Evolutionary conservation across 2,113 vertebrate species (phyloP), one percentile per base, ranked within the genome.

Genomic region (Colius striatus): DNA sequence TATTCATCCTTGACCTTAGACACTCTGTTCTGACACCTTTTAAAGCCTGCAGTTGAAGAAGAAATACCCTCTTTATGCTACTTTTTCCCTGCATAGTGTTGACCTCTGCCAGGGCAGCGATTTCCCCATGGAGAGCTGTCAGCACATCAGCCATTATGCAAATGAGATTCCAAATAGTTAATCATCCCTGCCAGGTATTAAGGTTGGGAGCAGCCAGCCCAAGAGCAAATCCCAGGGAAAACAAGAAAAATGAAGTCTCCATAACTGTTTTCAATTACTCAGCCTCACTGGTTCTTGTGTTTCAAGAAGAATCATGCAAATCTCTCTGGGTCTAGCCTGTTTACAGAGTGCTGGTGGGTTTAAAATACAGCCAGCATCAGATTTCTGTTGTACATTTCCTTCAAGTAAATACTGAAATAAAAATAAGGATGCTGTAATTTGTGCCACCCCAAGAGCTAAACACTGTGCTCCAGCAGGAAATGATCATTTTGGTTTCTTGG

Each of bases 361-460:
- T 84, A 68, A 89, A 84, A 70, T 58, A 55, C 70, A 55, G 73
- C 63, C 89, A 78, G 81, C 72, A 72, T 94, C 88, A 18, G 25
- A 70, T 80, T 92, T 87, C 91, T 95, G 61, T 93, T 41, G 82
- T 83, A 47, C 16, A 50, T 92, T 84, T 68, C 84, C 87, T 95
- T 90, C 90, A 92, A 82, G 84, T 86, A 83, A 92, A 88, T 54
- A 70, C 87, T 48, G 45, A 94, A 94, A 85, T 92, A 93, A 91
- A 95, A 95, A 96, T 79, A 95, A 95, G 58, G 85, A 75, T 51
- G 83, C 91, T 96, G 84, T 90, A 85, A 93, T 96, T 94, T 84
- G 87, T 90, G 93, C 89, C 76, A 86, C 75, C 79, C 89, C n/a
- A 18, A 88, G 93, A 95, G 79, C 78, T 78, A 67, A 87, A 47